Base-by-base conservation (phyloP, 1,140 invertebrate genomes). In the Holcopasites calliopsidis region DNA sequence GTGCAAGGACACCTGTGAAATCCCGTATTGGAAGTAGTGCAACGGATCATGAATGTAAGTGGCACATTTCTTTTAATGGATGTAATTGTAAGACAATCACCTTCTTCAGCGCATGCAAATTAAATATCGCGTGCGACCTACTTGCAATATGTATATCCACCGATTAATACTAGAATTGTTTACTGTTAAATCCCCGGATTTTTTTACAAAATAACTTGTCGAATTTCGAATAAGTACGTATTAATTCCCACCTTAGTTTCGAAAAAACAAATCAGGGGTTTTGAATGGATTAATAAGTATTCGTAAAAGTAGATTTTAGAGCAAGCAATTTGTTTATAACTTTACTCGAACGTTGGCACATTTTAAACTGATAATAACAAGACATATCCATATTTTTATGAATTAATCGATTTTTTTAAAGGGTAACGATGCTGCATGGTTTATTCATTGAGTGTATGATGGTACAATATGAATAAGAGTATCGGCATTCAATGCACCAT, bases 11-110 rank as follows among this genome's bases (percentile, higher is more conserved):
- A 76, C 28, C 47, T 78, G 54, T 78, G 44, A 65, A 57, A 60
- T 16, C n/a, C 40, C n/a, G 54, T 23, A 60, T 42, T 35, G 26
- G 38, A 55, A 13, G n/a, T 52, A 58, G 28, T 69, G 64, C 62
- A 52, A 73, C 74, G 57, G 69, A 83, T 80, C 65, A 83, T 83
- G 81, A 83, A 79, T 79, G 81, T 83, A 81, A 83, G 81, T 64
- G n/a, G 28, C 4, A 44, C 16, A 47, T 74, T 66, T 72, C 1
- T 3, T 58, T 69, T 50, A 49, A 58, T 38, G n/a, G n/a, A n/a
- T n/a, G 23, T 5, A 55, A 35, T 54, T 21, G 4, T 7, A 11
- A 26, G 13, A 40, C 16, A 16, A 16, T 55, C 8, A 6, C 1
- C n/a, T 11, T n/a, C n/a, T 28, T 11, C 7, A 0, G 13, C 35